Evolutionary conservation across 2,113 vertebrate genomes (phyloP), one percentile per base, ranked within the genome.

Genomic region (Halichoeres trimaculatus): DNA sequence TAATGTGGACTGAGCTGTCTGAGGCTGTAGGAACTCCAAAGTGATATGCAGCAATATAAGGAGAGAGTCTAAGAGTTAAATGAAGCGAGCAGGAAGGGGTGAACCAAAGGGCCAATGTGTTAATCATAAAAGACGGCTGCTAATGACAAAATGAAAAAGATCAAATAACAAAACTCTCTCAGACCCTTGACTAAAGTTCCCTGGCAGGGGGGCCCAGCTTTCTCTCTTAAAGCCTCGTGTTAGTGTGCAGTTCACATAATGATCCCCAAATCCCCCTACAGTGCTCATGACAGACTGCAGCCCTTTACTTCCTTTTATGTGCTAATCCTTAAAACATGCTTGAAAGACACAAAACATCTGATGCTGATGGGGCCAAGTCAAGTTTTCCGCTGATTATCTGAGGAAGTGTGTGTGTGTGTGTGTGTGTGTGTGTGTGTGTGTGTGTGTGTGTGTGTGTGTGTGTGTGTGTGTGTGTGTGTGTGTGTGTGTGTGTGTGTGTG

Each of bases 261-360:
- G 88, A 90, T 86, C 80, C 82, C 68, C 78, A 89, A 90, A 90
- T 91, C 89, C 88, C 77, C 70, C 87, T 58, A 75, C 85, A 88
- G 84, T 82, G 84, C 78, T 79, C 54, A 57, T 87, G 90, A 90
- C 88, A 91, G 85, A 76, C 69, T 77, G 67, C 54, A 52, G 88
- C 87, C 83, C 83, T 84, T 85, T 58, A 58, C 41, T 78, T 74
- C 53, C 91, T 93, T 93, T 92, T 85, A 91, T 90, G 80, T 88
- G 86, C 53, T 91, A 92, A 93, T 91, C 90, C 81, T 82, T 83
- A 76, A 84, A 91, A 88, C 80, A 70, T 63, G 80, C 86, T 79
- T 61, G 64, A 89, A 81, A 84, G 82, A 88, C 87, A 85, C 78
- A 78, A 90, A 87, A 81, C 80, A 76, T 88, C 78, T 85, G 84